Conservation (phyloP, 2,888 invertebrate species). For the Coelinius sp. region DNA sequence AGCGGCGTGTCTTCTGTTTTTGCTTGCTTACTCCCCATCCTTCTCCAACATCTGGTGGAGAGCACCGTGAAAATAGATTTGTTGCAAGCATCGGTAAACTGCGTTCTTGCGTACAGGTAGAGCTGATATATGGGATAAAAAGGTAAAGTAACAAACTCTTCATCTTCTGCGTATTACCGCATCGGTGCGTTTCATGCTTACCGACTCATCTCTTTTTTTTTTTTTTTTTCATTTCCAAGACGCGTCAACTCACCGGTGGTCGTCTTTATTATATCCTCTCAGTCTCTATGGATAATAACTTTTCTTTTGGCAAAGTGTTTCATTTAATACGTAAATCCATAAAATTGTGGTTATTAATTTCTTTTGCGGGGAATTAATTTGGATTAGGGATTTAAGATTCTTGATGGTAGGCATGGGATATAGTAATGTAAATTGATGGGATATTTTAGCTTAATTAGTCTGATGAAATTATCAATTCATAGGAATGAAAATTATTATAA, state of each 20-base stretch:
- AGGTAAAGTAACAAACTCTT: slow-evolving; percentile 12
- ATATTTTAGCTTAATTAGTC: too few species aligned
- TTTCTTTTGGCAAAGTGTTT: background rate
- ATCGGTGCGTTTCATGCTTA: slow-evolving; percentile 28
- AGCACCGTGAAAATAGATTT: slow-evolving; percentile 66
- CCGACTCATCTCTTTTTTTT: slow-evolving; percentile 6
- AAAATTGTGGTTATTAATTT: too few species aligned
- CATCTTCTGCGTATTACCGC: slow-evolving; percentile 31
- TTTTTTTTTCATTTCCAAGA: too few species aligned
- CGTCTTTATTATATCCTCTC: slow-evolving; percentile 10
- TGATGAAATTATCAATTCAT: too few species aligned
- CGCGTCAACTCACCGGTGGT: slow-evolving; percentile 32
- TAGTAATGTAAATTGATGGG: too few species aligned
- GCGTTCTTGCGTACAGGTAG: slow-evolving; percentile 49
- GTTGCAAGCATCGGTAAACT: slow-evolving; percentile 59
- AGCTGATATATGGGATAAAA: background rate
- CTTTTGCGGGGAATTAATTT: too few species aligned
- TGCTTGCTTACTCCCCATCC: slow-evolving; percentile 45
- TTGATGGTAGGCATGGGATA: too few species aligned
- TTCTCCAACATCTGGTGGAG: background rate
- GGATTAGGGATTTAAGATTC: too few species aligned
- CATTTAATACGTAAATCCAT: background rate
- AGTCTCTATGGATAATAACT: slow-evolving; percentile 13
- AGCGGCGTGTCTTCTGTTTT: slow-evolving; percentile 64
- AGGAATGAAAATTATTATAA: too few species aligned